Base-by-base conservation (phyloP, 2,113 vertebrate species). In the Thunnus maccoyii region DNA sequence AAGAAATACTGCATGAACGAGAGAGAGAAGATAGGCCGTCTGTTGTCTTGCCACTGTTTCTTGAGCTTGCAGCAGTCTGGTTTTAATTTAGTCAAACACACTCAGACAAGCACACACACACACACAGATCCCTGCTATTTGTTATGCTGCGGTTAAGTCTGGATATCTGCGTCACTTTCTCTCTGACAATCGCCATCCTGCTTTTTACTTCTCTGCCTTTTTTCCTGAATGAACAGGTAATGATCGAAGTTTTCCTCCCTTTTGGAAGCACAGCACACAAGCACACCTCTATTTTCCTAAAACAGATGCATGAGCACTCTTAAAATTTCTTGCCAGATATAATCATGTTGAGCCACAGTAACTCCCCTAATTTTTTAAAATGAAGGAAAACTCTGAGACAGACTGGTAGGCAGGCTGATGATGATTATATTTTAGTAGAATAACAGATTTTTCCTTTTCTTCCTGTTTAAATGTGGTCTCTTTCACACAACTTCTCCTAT, bases 61-160 rank as follows among this genome's bases (percentile, higher is more conserved):
- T 61, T 20, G 13, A 20, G 13, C 20, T 41, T 17, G 30, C 72
- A 65, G 46, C 32, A 13, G 62, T 88, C 83, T 91, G 90, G 84
- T 85, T 88, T 74, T 83, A 52, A 91, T 92, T 88, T 72, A 64
- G 76, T 51, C 51, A 22, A 46, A 78, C 54, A 30, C 18, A 18
- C 72, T 15, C 47, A 61, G 5, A 54, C 66, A 76, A 6, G 3
- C 55, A n/a, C 32, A 58, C 44, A 78, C 56, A 66, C 72, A 70
- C 71, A 47, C 69, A 70, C 52, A 3, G 12, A 77, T 32, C 32
- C 55, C 69, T 86, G 78, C 47, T 86, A 17, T 85, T 86, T 83
- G 77, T 83, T 82, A 71, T 69, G 20, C 80, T 81, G 88, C 32
- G 76, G 82, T 91, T 74, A 1, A 48, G 18, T 66, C 72, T 68